phyloP scores from a whole-genome alignment of 2,888 invertebrate species.

The Epicampocera succincta region DNA sequence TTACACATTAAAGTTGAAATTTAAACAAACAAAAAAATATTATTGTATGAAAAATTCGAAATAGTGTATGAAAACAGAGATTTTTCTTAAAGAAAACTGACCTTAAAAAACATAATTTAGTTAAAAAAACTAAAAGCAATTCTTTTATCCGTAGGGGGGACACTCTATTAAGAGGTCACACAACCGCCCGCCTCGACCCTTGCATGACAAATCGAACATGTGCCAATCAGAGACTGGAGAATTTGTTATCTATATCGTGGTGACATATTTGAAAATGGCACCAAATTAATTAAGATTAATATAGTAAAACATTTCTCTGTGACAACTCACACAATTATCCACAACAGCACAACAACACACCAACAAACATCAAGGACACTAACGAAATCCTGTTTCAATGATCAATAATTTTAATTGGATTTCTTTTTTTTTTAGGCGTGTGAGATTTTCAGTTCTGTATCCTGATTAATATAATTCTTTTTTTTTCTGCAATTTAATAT shows the following conservation, averaged over 20 bases:
- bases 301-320: constrained; percentile 8
- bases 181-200: too few relatives aligned
- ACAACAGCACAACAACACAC: neutral
- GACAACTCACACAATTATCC: constrained; percentile 12
- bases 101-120: too few relatives aligned
- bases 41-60: too few relatives aligned
- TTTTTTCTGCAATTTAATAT: too few relatives aligned
- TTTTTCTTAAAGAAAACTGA: too few relatives aligned
- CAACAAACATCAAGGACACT: neutral
- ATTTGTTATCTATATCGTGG: constrained; percentile 39
- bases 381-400: constrained; percentile 23
- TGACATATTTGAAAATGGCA: constrained; percentile 61
- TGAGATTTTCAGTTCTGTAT: constrained; percentile 4
- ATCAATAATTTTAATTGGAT: constrained; percentile 63
- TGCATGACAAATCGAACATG: neutral
- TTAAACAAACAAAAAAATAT: too few relatives aligned
- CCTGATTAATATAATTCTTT: constrained; percentile 28
- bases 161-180: neutral
- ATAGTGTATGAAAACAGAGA: too few relatives aligned
- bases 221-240: constrained; percentile 14
- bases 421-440: neutral
- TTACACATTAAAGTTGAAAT: too few relatives aligned
- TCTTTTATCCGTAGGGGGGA: too few relatives aligned
- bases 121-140: too few relatives aligned
- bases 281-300: constrained; percentile 63